Evolutionary conservation across 2,888 invertebrate species (phyloP).

Genomic region (Deroplatys truncata): DNA sequence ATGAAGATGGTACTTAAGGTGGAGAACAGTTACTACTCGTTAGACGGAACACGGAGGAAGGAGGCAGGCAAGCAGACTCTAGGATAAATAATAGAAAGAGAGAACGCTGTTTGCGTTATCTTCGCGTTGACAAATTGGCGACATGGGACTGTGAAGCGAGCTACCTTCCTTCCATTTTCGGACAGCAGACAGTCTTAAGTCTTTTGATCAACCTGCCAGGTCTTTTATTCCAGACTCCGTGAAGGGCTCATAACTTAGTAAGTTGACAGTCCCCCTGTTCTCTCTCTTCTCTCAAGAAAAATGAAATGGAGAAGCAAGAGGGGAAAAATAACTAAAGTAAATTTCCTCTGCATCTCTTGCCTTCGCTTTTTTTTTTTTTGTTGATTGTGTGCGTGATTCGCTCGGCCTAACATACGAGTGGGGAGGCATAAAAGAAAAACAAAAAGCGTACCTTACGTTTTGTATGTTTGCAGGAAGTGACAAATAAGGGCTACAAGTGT

Average conservation of each 20-base stretch:
- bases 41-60: conserved; percentile 17
- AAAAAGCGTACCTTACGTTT: neutral
- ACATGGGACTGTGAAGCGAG: conserved; percentile 13
- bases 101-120: conserved; percentile 26
- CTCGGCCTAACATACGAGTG: neutral
- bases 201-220: neutral
- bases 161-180: neutral
- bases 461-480: neutral
- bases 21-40: conserved; percentile 15
- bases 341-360: neutral
- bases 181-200: neutral
- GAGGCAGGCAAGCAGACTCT: neutral
- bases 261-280: neutral
- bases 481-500: neutral
- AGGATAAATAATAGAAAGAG: conserved; percentile 23
- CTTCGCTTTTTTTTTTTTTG: neutral
- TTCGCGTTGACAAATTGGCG: conserved; percentile 26
- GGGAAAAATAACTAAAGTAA: neutral
- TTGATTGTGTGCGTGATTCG: neutral
- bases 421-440: neutral
- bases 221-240: neutral
- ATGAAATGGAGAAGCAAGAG: neutral
- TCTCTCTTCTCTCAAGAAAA: neutral
- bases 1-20: conserved; percentile 20
- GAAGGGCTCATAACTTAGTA: neutral